Base-by-base conservation (phyloP, 2,888 invertebrate species). In the Papilio gigon region DNA sequence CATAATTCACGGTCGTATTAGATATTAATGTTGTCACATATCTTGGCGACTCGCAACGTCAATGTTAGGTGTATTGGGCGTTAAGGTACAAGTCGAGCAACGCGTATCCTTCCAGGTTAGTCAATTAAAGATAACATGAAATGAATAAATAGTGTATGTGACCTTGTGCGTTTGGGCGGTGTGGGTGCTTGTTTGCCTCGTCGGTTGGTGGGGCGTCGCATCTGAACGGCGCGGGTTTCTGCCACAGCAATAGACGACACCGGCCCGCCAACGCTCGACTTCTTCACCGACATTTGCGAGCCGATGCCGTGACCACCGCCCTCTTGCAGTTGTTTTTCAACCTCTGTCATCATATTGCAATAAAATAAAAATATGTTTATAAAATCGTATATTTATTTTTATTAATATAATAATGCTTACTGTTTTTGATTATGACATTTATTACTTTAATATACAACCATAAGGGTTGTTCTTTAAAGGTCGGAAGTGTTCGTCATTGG, bases 101-200 rank as follows among this genome's bases (percentile, higher is more conserved):
- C n/a, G n/a, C n/a, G n/a, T 40, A 40, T 40, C 4, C n/a, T n/a
- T 14, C n/a, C n/a, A 14, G 4, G 9, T 42, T 8, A 44, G 50
- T 50, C 5, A 14, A 5, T 1, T 50, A 14, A 50, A 50, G n/a
- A 22, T 47, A 20, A 4, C n/a, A n/a, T 6, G 5, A 12, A 22
- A 44, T 22, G 9, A 44, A 22, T 22, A 8, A 40, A 22, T 11
- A 35, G 12, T 27, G 14, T 60, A 2, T 65, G n/a, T 53, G 90
- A 97, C 97, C 97, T 97, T 75, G 98, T 98, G 77, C 98, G 94
- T 88, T 98, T 98, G 37, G 98, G 98, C 71, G 98, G 98, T 22
- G 98, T 97, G 56, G 99, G 99, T 33, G 98, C 98, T 81, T 97
- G 97, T 87, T 98, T 98, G 75, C 98, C 98, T 82, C 96, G 96